Percentiles rank a stretch among this genome's conserved stretches.
phyloP scores from a whole-genome alignment of 1,140 invertebrate species.

The Sminthurinus signatus region DNA sequence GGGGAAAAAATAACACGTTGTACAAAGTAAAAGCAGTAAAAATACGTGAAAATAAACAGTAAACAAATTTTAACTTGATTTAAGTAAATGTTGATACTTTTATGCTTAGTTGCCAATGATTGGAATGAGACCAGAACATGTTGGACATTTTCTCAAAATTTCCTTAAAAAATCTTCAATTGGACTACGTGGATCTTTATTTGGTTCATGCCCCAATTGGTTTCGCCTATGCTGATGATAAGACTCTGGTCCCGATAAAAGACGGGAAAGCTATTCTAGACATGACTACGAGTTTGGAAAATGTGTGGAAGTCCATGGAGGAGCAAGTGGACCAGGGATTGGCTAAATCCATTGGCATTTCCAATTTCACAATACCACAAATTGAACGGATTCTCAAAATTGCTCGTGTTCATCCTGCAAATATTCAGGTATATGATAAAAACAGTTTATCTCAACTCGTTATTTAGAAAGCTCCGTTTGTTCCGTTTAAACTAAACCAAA shows the following conservation, averaged over 20 bases:
- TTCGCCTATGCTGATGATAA: constrained; percentile 40
- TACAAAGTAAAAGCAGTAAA: no score
- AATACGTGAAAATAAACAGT: no score
- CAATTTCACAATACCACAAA: constrained; percentile 54
- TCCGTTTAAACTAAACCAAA: no score
- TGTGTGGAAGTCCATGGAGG: constrained; percentile 59
- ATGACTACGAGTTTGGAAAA: constrained; percentile 59
- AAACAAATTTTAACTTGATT: no score
- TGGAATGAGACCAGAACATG: constrained; percentile 48
- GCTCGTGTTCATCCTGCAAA: constrained; percentile 50
- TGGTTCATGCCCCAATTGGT: constrained; percentile 47
- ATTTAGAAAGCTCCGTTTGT: not conserved
- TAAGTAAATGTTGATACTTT: no score
- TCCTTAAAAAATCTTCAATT: constrained; percentile 65
- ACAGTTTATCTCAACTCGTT: constrained; percentile 29
- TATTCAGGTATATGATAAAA: constrained; percentile 47
- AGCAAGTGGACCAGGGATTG: constrained; percentile 46
- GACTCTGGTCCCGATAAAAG: constrained; percentile 26
- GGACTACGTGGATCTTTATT: constrained; percentile 72
- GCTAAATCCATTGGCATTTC: constrained; percentile 58
- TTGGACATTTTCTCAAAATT: constrained; percentile 53
- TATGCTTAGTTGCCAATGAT: constrained; percentile 43
- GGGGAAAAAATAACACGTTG: not conserved
- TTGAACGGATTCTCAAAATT: constrained; percentile 48
- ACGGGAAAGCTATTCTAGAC: constrained; percentile 54